Evolutionary conservation across 2,113 vertebrate genomes (phyloP).

Genomic region (Mohoua ochrocephala): DNA sequence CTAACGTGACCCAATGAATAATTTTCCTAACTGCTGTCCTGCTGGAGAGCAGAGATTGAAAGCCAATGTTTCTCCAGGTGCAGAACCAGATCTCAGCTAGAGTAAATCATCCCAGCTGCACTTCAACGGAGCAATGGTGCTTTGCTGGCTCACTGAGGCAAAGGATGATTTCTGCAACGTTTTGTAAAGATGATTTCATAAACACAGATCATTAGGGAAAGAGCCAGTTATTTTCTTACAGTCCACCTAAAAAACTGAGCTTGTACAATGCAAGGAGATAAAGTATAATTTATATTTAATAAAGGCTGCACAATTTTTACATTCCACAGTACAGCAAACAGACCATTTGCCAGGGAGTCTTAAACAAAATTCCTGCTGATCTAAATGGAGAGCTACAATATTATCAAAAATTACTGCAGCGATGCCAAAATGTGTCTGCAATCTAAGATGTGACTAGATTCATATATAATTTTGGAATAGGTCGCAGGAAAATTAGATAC

Average conservation of each 20-base stretch:
- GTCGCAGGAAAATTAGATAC: neutral
- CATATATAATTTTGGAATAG: neutral
- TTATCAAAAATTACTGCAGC: neutral
- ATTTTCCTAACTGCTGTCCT: constrained; percentile 9
- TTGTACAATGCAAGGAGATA: neutral
- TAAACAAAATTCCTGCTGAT: neutral
- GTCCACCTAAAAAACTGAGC: neutral
- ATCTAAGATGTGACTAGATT: neutral
- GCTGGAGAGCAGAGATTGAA: constrained; percentile 18
- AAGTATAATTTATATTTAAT: neutral
- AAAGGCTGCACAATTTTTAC: neutral
- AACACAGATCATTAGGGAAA: neutral
- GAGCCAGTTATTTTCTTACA: neutral
- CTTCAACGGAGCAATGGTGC: neutral
- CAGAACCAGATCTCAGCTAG: neutral
- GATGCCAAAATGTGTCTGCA: neutral
- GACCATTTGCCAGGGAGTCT: neutral
- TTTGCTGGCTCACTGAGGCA: neutral
- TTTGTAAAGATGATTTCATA: neutral
- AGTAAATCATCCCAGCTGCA: constrained; percentile 6
- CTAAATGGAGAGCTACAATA: neutral
- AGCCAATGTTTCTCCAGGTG: neutral
- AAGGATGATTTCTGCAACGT: neutral
- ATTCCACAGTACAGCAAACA: neutral
- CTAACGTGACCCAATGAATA: neutral